Evolutionary conservation across 2,797 vertebrate genomes (phyloP).

Genomic region (Peromyscus eremicus): DNA sequence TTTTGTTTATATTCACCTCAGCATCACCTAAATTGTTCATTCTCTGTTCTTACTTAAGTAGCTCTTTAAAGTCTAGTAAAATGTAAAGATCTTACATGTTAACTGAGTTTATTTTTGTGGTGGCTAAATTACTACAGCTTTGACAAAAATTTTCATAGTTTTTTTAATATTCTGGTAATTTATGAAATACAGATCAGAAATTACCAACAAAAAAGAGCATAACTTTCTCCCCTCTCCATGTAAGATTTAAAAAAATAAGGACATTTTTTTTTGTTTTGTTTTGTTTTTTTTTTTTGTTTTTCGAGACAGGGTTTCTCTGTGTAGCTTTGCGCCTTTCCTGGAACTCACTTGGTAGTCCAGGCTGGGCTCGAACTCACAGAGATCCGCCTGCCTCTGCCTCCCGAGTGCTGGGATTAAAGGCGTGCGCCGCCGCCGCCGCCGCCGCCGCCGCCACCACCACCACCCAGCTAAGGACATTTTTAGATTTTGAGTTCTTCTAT

Average conservation of each 20-base stretch:
- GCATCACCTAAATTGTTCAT: neutral
- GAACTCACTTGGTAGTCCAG: too few species aligned
- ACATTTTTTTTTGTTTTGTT: too few species aligned
- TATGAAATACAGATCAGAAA: neutral
- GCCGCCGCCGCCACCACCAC: too few species aligned
- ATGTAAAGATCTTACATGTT: neutral
- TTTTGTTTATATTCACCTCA: neutral
- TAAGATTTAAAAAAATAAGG: neutral
- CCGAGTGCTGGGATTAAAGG: too few species aligned
- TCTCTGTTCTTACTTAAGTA: neutral
- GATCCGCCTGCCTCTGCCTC: too few species aligned
- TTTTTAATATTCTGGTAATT: constrained; percentile 12
- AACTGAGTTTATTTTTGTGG: neutral
- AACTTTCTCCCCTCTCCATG: neutral
- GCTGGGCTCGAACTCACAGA: too few species aligned
- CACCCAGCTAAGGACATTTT: too few species aligned
- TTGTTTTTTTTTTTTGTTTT: too few species aligned
- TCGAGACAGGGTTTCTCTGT: too few species aligned
- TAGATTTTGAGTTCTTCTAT: neutral
- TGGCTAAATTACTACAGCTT: neutral
- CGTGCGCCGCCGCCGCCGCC: too few species aligned
- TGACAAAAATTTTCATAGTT: neutral
- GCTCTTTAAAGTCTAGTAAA: neutral
- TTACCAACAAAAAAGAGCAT: neutral
- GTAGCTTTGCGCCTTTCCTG: too few species aligned